Evolutionary conservation across 2,797 vertebrate species (phyloP), one percentile per base, ranked within the genome.

Genomic region (Mionectes olivaceus): DNA sequence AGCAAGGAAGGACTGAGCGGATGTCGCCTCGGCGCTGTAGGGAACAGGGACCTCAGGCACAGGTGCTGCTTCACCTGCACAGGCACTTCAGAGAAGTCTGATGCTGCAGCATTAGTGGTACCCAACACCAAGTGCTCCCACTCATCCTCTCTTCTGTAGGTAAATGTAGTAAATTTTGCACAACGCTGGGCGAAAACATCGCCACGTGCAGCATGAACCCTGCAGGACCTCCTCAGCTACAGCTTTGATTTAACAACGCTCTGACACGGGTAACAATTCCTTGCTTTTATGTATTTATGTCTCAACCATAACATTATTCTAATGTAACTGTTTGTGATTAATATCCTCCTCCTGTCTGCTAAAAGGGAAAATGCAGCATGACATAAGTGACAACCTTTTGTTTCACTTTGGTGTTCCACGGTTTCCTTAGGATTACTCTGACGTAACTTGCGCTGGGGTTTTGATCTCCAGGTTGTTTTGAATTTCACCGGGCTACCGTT

Each of bases 291-390:
- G 71, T 28, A 71, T 93, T 96, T 95, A 90, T 87, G 50, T 89
- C 94, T 96, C 97, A 95, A 89, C 74, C 94, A 6, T 47, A 95
- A 95, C 89, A 88, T 92, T 96, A 97, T 96, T 96, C 89, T 95
- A 97, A 95, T 75, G 93, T 91, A 96, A 97, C 78, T 94, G 63
- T 94, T 89, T 95, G 94, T 95, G 95, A 95, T 90, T 93, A 96
- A 94, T 85, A 94, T 44, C 79, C 41, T 71, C 30, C 65, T 86
- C 27, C 37, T 89, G 52, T 37, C 82, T 59, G 67, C 39, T 86
- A 52, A 53, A 87, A 75, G 10, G 33, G 75, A n/a, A 61, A 65
- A 50, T 0, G 49, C 4, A 55, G 27, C 63, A 35, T 19, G 35
- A 57, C 32, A 3, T 21, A 50, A 84, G 47, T 0, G 0, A 74